A percentile compares a stretch with the other conserved stretches of the same genome.
Conservation (phyloP, 2,888 invertebrate genomes). For the Leistus spinibarbis region DNA sequence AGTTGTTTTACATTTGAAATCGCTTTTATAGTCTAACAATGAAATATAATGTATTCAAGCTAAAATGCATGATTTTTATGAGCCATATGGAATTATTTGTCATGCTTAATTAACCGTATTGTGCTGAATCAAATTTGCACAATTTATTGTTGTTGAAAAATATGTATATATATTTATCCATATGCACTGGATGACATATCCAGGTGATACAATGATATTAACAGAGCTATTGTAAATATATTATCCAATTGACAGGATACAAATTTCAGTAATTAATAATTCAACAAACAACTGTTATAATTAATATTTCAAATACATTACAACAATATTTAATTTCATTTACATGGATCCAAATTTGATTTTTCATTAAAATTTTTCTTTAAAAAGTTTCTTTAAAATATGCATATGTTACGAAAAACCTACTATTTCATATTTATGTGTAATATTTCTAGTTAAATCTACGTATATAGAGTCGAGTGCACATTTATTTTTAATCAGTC, state of each 20-base stretch:
- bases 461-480: too few relatives aligned
- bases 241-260: neutral
- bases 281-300: neutral
- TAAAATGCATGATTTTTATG: neutral
- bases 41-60: neutral
- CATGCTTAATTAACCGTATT: slow-evolving; percentile 1
- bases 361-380: too few relatives aligned
- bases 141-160: neutral
- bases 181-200: neutral
- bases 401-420: too few relatives aligned
- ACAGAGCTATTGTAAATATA: neutral
- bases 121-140: neutral
- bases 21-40: neutral
- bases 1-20: neutral
- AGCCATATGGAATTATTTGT: neutral
- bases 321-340: neutral
- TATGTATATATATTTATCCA: neutral
- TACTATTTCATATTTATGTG: too few relatives aligned
- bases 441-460: too few relatives aligned
- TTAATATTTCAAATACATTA: slow-evolving; percentile 3
- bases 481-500: too few relatives aligned
- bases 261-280: neutral
- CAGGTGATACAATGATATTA: neutral
- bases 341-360: too few relatives aligned
- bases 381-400: too few relatives aligned